Percentiles rank a stretch among this genome's conserved stretches.
Conservation (phyloP, 64 coral and sea anemone species). For the Acropora tenuis region DNA sequence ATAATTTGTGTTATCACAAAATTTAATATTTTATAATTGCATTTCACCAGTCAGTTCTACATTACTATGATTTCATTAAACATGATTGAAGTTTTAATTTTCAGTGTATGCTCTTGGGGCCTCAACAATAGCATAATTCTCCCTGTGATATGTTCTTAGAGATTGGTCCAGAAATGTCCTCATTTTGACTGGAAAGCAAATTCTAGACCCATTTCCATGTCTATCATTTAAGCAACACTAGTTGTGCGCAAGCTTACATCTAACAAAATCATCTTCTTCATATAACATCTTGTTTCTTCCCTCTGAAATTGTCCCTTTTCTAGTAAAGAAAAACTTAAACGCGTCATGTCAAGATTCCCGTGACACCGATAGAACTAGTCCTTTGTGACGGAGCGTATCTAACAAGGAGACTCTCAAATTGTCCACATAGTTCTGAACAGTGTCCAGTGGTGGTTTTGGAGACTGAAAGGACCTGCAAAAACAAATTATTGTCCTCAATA, state of each 20-base stretch:
- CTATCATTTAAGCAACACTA: constrained; percentile 47
- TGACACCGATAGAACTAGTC: constrained; percentile 17
- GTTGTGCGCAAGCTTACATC: constrained; percentile 22
- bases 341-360: constrained; percentile 49
- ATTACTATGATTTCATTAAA: no score
- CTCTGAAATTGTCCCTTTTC: constrained; percentile 12
- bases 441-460: constrained; percentile 16
- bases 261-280: constrained; percentile 28
- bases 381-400: constrained; percentile 35
- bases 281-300: constrained; percentile 33
- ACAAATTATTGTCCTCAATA: background rate
- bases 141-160: constrained; percentile 20
- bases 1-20: no score
- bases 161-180: constrained; percentile 39
- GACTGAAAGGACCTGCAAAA: constrained; percentile 46
- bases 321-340: constrained; percentile 51
- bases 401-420: constrained; percentile 30
- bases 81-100: no score
- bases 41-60: no score
- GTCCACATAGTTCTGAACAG: constrained; percentile 34
- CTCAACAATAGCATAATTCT: constrained; percentile 28
- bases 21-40: no score
- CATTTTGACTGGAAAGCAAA: constrained; percentile 32
- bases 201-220: constrained; percentile 41
- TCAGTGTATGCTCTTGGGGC: constrained; percentile 18